A percentile compares a stretch with the other conserved stretches of the same genome.
phyloP scores from a whole-genome alignment of 2,113 vertebrate genomes.

The Cololabis saira region DNA sequence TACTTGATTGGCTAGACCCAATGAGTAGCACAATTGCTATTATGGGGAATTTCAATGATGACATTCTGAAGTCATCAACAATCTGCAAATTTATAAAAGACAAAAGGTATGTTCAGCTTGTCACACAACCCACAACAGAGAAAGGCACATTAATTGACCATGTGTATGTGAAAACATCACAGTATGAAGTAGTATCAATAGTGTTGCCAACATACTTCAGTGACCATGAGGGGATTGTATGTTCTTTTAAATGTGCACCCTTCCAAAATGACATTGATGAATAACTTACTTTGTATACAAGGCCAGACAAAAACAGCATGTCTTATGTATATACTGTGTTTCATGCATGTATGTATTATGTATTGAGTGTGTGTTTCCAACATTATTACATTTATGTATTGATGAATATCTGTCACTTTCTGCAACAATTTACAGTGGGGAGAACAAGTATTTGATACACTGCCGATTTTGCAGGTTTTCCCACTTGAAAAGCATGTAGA shows the following conservation, averaged over 20 bases:
- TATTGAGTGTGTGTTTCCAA: too few species aligned
- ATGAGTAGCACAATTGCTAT: neutral
- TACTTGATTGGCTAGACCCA: too few species aligned
- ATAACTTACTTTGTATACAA: too few species aligned
- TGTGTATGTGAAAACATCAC: neutral
- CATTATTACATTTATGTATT: too few species aligned
- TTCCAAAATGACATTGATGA: neutral
- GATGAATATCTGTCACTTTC: too few species aligned
- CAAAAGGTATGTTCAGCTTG: neutral
- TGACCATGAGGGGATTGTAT: neutral
- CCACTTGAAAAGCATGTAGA: too few species aligned
- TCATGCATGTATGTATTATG: too few species aligned
- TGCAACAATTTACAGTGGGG: too few species aligned
- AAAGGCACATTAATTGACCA: constrained; percentile 1
- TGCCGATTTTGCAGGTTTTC: too few species aligned
- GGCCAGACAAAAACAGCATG: too few species aligned
- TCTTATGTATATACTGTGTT: too few species aligned
- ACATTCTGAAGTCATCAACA: neutral
- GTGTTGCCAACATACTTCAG: neutral
- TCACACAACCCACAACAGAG: neutral
- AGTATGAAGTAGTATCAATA: neutral
- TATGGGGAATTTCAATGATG: neutral
- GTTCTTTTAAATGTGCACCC: neutral
- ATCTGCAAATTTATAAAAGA: neutral
- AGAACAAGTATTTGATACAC: too few species aligned